Conservation (phyloP, 2,797 vertebrate species). For the Cyclopterus lumpus region DNA sequence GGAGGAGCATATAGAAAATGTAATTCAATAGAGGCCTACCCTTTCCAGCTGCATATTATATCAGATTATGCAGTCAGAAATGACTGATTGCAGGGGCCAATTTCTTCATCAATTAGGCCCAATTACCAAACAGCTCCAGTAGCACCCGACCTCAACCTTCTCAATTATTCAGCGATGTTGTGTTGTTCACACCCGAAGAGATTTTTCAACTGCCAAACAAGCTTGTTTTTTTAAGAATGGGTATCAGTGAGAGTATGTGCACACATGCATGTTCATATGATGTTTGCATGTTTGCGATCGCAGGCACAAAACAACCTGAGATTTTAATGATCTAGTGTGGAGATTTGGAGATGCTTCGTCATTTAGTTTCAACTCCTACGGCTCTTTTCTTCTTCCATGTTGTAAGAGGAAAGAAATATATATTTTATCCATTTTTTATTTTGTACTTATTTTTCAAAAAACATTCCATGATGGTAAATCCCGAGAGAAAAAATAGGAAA, state of each 20-base stretch:
- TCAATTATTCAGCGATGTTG: slow-evolving; percentile 49
- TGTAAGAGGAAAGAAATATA: neutral
- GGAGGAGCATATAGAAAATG: slow-evolving; percentile 54
- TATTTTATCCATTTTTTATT: neutral
- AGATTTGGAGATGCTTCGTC: too few relatives aligned
- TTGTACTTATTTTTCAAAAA: neutral
- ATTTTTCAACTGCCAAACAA: slow-evolving; percentile 39
- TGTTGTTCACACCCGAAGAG: slow-evolving; percentile 26
- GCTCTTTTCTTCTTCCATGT: neutral
- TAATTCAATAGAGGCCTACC: slow-evolving; percentile 74
- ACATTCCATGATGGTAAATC: neutral
- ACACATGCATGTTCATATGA: neutral
- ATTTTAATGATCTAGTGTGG: neutral
- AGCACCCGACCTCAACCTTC: slow-evolving; percentile 37
- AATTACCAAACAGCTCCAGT: slow-evolving; percentile 69
- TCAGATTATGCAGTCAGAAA: slow-evolving; percentile 71
- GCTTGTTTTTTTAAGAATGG: slow-evolving; percentile 18
- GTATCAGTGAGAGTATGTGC: neutral
- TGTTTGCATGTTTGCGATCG: slow-evolving; percentile 1
- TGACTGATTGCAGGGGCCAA: slow-evolving; percentile 66
- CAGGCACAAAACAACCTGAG: slow-evolving; percentile 3
- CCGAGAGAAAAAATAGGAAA: neutral
- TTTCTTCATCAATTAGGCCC: slow-evolving; percentile 77
- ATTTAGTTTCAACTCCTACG: neutral
- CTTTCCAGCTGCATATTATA: slow-evolving; percentile 73